A percentile compares a stretch with the other conserved stretches of the same genome.
phyloP scores from a whole-genome alignment of 2,113 vertebrate genomes.

The Gopherus evgoodei region DNA sequence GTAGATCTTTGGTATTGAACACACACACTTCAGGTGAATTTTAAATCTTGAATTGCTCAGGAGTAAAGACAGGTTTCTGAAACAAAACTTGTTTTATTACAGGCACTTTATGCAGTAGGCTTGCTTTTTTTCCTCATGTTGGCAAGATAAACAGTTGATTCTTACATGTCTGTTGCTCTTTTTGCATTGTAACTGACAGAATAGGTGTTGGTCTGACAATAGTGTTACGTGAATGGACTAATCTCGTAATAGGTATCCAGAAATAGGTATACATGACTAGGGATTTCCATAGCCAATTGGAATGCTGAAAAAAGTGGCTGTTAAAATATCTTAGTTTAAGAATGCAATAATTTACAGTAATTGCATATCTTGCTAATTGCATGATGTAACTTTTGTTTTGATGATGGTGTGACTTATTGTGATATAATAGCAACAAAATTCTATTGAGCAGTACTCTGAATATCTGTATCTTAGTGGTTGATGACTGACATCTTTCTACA shows the following conservation, averaged over 20 bases:
- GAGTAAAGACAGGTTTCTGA: neutral
- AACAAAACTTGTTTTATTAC: conserved; percentile 31
- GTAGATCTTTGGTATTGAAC: conserved; percentile 27
- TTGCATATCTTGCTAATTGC: neutral
- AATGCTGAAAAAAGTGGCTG: neutral
- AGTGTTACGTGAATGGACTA: conserved; percentile 34
- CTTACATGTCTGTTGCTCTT: conserved; percentile 37
- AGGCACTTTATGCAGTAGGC: neutral
- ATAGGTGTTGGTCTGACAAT: neutral
- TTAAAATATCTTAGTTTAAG: neutral
- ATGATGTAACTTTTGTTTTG: neutral
- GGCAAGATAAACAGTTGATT: conserved; percentile 49
- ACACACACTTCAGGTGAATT: conserved; percentile 37
- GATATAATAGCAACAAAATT: neutral
- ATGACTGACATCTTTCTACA: neutral
- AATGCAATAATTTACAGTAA: neutral
- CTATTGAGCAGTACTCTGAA: conserved; percentile 19
- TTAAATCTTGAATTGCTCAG: conserved; percentile 26
- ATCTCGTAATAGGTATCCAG: neutral
- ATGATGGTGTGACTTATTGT: neutral
- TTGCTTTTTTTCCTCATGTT: neutral
- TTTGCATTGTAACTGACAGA: neutral
- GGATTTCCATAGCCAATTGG: conserved; percentile 35
- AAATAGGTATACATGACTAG: conserved; percentile 12
- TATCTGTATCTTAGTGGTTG: neutral